phyloP scores from a whole-genome alignment of 2,888 invertebrate species.

The Stictocephala bisonia region DNA sequence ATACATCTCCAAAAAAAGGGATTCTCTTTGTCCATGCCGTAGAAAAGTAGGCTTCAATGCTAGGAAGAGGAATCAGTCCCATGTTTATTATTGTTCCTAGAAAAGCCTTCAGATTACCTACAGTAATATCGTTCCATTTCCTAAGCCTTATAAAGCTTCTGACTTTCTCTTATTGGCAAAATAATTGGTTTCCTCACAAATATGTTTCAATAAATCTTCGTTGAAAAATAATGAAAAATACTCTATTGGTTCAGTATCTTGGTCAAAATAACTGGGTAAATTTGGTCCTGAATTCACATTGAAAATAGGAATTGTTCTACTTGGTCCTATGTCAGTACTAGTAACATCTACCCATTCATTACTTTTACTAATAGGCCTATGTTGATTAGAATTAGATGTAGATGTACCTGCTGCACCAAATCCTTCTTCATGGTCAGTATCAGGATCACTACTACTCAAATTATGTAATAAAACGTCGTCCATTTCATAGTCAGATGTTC shows the following conservation, averaged over 20 bases:
- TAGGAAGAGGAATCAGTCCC: background rate
- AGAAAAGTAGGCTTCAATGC: background rate
- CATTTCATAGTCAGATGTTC: no score
- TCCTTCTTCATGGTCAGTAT: no score
- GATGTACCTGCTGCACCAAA: no score
- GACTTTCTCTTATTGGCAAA: background rate
- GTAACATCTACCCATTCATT: background rate
- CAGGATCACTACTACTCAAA: no score
- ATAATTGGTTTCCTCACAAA: slow-evolving; percentile 1
- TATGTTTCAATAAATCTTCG: background rate
- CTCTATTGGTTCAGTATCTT: background rate
- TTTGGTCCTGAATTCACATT: background rate
- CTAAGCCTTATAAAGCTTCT: no score
- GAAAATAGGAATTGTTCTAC: background rate
- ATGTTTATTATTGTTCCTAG: background rate
- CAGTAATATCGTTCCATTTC: background rate
- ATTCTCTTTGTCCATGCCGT: background rate
- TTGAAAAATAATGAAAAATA: slow-evolving; percentile 1
- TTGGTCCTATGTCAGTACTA: background rate
- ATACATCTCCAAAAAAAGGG: slow-evolving; percentile 18
- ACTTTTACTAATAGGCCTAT: no score
- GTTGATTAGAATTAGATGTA: no score
- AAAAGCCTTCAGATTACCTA: background rate
- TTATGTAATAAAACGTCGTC: no score
- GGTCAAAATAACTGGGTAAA: background rate